Evolutionary conservation across 2,888 invertebrate genomes (phyloP), one percentile per base, ranked within the genome.

Genomic region (Drosophila nr. perissopoda): DNA sequence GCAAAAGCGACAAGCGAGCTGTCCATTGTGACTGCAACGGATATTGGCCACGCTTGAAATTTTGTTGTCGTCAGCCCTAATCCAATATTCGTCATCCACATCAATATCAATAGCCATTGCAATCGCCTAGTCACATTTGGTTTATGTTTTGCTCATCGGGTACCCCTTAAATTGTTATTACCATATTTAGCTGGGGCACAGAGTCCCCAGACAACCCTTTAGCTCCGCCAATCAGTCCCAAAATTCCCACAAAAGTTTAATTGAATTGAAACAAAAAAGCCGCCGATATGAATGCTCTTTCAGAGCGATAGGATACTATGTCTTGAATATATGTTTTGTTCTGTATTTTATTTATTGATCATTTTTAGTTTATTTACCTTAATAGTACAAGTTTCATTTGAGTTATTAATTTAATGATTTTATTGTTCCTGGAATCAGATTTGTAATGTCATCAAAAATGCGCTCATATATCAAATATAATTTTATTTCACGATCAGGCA

Each of bases 1-100:
- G 70, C 70, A 58, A 70, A 70, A n/a, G 61, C 11, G 77, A 74
- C 71, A 70, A 49, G 76, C 70, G 69, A 52, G 81, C 64, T 72
- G 64, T 71, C 54, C 63, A 49, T 69, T 46, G 36, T 58, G 61
- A 65, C 74, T 67, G 59, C 81, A 70, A 57, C 83, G 87, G 87
- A 89, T 89, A 87, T 87, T 87, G 88, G 79, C 79, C 74, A 74
- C 73, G 81, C 62, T 66, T 36, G 27, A 13, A 62, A 54, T 77
- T 68, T 68, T 81, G 80, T 79, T 74, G 76, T 57, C 65, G 70
- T 57, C 67, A 29, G 53, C 48, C 72, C 54, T 81, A 78, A 81
- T 70, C 81, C 75, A 67, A 63, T 71, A 65, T 60, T 52, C 68
- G 48, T 51, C 51, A 49, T 38, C 59, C 27, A 46, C 51, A 80